A percentile compares a stretch with the other conserved stretches of the same genome.
phyloP scores from a whole-genome alignment of 1,140 invertebrate species.

The Neelides sp. region DNA sequence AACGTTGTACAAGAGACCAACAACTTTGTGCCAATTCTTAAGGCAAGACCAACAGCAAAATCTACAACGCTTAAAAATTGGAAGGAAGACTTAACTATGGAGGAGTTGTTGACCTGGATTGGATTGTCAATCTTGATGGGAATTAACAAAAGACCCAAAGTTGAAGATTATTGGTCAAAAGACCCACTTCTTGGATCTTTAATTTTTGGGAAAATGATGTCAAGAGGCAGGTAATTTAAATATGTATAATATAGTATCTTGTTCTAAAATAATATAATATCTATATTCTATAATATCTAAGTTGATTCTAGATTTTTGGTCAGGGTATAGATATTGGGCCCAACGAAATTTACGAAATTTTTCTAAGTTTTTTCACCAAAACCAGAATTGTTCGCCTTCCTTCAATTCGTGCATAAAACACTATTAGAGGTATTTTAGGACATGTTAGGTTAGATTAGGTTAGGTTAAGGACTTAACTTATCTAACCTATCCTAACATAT shows the following conservation, averaged over 20 bases:
- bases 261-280: not conserved
- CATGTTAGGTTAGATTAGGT: too few relatives aligned
- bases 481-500: too few relatives aligned
- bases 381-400: not conserved
- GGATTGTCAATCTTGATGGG: constrained; percentile 30
- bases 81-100: too few relatives aligned
- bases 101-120: too few relatives aligned
- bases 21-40: too few relatives aligned
- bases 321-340: not conserved
- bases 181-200: constrained; percentile 29
- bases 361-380: not conserved
- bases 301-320: not conserved
- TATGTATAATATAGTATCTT: constrained; percentile 7
- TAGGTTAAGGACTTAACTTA: too few relatives aligned
- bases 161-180: constrained; percentile 31
- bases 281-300: not conserved
- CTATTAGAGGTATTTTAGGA: too few relatives aligned
- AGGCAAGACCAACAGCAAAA: too few relatives aligned
- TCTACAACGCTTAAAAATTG: too few relatives aligned
- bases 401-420: not conserved
- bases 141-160: constrained; percentile 26
- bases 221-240: constrained; percentile 23
- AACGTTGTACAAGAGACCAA: too few relatives aligned
- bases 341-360: not conserved
- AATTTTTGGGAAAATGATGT: constrained; percentile 31